These are phyloP conservation scores for Dreissena polymorpha DNA, from an alignment of 1,140 invertebrate species.

Conservation along the genomic window DNA sequence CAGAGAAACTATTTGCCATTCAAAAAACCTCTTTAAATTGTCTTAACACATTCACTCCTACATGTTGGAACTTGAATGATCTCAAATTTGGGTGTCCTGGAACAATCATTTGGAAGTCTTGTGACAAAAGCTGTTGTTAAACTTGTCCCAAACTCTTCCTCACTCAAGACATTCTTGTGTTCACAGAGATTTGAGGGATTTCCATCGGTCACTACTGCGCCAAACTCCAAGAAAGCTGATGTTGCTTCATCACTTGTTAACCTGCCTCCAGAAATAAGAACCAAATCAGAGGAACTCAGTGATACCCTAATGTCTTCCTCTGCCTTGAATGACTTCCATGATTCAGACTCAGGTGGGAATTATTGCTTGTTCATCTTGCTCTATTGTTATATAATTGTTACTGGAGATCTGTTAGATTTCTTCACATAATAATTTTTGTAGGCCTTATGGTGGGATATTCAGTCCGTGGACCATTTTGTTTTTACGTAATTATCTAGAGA, in stretches of 20 bases:
- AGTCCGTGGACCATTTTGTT: too few species aligned
- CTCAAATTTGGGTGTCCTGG: too few species aligned
- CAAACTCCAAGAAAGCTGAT: constrained; percentile 45
- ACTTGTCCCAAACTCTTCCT: too few species aligned
- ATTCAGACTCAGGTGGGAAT: constrained; percentile 66
- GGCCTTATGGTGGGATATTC: too few species aligned
- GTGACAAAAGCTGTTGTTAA: too few species aligned
- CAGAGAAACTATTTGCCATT: too few species aligned
- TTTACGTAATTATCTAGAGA: too few species aligned
- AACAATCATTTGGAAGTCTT: too few species aligned
- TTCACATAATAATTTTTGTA: not conserved
- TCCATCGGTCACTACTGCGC: constrained; percentile 74
- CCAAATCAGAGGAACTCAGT: constrained; percentile 72
- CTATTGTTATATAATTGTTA: not conserved
- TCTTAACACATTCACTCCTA: too few species aligned
- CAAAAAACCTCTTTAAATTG: too few species aligned
- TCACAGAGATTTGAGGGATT: constrained; percentile 72
- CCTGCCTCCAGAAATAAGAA: constrained; percentile 62
- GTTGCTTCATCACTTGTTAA: constrained; percentile 57
- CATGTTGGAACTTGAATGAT: too few species aligned
- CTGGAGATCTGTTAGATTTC: not conserved
- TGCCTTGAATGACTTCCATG: constrained; percentile 73
- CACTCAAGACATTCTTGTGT: too few species aligned
- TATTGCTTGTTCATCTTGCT: not conserved
- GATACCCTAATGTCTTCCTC: constrained; percentile 73